phyloP scores from a whole-genome alignment of 2,888 invertebrate species.

The Pteria penguin region DNA sequence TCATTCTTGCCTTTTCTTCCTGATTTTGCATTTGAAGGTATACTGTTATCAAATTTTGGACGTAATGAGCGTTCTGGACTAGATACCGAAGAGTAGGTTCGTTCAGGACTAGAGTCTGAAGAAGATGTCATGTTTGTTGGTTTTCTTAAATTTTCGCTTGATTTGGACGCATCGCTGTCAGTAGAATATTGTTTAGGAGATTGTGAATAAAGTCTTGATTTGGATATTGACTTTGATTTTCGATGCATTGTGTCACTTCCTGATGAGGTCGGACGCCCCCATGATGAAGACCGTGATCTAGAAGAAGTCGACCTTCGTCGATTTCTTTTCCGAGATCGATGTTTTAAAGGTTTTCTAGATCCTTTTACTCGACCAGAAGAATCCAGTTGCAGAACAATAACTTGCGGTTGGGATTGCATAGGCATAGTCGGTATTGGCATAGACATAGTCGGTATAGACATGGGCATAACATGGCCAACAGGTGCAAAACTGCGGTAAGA shows the following conservation, averaged over 20 bases:
- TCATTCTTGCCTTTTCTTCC: neutral
- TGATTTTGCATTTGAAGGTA: neutral
- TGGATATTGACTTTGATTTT: neutral
- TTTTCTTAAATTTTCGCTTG: neutral
- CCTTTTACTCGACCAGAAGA: neutral
- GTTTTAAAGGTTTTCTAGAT: neutral
- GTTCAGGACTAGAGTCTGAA: neutral
- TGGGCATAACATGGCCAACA: too few species aligned
- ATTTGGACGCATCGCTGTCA: neutral
- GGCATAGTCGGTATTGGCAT: neutral
- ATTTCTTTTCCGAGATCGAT: neutral
- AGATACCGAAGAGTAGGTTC: neutral
- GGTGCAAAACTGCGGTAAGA: too few species aligned
- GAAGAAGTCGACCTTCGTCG: neutral
- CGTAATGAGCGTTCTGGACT: neutral
- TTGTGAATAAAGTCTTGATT: neutral
- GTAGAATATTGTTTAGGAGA: neutral
- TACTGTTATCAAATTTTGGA: neutral
- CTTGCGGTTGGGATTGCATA: neutral
- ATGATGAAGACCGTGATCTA: neutral
- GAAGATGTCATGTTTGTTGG: too few species aligned
- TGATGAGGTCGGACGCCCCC: neutral
- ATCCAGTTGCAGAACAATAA: neutral
- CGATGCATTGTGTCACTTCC: neutral
- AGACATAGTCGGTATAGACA: too few species aligned